Conservation (phyloP, 23 tunicate genomes). For the Clavelina lepadiformis region DNA sequence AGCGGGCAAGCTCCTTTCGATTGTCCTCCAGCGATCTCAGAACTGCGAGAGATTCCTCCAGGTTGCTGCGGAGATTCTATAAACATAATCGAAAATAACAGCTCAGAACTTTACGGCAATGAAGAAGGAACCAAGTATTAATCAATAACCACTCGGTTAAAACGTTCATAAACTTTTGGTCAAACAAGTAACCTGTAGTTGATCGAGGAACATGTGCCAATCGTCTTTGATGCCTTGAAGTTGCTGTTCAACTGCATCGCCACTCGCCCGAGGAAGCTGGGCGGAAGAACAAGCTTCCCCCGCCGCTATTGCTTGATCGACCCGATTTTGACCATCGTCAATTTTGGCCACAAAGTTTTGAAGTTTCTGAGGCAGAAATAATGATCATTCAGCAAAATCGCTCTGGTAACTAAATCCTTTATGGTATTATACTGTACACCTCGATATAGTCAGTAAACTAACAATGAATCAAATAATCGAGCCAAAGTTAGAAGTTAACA, state of each 20-base stretch:
- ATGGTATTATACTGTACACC: no score
- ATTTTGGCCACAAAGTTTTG: slow-evolving; percentile 33
- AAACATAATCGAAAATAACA: neutral
- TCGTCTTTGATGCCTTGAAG: slow-evolving; percentile 45
- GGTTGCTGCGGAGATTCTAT: neutral
- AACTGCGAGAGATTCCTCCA: slow-evolving; percentile 52
- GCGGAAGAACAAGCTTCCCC: slow-evolving; percentile 30
- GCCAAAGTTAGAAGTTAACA: no score
- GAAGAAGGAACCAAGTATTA: no score
- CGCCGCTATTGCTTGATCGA: slow-evolving; percentile 37
- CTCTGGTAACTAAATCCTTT: no score
- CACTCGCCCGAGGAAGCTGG: slow-evolving; percentile 16
- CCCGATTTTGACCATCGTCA: slow-evolving; percentile 53
- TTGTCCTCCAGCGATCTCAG: slow-evolving; percentile 67
- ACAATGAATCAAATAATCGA: no score
- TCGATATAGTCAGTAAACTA: no score
- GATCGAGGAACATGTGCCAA: slow-evolving; percentile 48
- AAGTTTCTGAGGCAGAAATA: no score
- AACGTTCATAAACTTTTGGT: neutral
- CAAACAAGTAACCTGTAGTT: slow-evolving; percentile 36
- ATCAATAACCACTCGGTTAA: neutral
- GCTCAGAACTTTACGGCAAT: neutral
- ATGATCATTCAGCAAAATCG: no score
- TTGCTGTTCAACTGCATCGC: slow-evolving; percentile 49
- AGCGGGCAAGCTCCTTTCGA: slow-evolving; percentile 41